Percentiles rank a stretch among this genome's conserved stretches.
Conservation (phyloP, 1,140 invertebrate genomes). For the Idris sp. region DNA sequence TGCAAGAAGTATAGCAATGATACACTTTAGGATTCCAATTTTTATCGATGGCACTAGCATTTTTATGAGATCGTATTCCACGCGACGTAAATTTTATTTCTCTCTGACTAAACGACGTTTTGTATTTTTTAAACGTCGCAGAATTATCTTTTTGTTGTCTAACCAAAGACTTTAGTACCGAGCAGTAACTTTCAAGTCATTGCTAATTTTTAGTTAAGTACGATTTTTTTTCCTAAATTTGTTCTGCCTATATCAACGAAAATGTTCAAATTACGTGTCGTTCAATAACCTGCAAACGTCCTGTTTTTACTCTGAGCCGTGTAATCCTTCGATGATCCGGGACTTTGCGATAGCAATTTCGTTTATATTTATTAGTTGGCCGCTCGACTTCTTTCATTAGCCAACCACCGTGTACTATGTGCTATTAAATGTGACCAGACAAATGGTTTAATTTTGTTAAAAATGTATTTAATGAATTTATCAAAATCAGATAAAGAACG, state of each 20-base stretch:
- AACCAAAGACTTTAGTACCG: too few relatives aligned
- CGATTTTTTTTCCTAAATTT: neutral
- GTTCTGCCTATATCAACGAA: neutral
- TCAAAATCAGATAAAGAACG: too few relatives aligned
- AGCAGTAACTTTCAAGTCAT: constrained; percentile 49
- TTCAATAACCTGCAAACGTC: constrained; percentile 22
- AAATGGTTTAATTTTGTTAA: constrained; percentile 2
- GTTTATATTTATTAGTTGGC: constrained; percentile 26
- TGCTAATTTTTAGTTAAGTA: constrained; percentile 26
- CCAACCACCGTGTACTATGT: constrained; percentile 5
- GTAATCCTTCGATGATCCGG: constrained; percentile 25
- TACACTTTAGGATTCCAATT: too few relatives aligned
- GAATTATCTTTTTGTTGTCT: too few relatives aligned
- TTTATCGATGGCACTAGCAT: constrained; percentile 59
- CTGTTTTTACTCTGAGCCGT: constrained; percentile 5
- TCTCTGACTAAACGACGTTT: constrained; percentile 51
- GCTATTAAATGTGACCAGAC: constrained; percentile 7
- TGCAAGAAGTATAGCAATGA: constrained; percentile 43
- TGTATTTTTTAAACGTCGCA: constrained; percentile 5
- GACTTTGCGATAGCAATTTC: constrained; percentile 25
- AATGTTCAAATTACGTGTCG: constrained; percentile 15
- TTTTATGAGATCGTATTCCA: constrained; percentile 58
- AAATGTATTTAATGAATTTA: constrained; percentile 3
- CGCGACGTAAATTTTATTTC: constrained; percentile 58
- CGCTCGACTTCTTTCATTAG: constrained; percentile 30